Base-by-base conservation (phyloP, 2,113 vertebrate species). In the Megaleporinus macrocephalus region DNA sequence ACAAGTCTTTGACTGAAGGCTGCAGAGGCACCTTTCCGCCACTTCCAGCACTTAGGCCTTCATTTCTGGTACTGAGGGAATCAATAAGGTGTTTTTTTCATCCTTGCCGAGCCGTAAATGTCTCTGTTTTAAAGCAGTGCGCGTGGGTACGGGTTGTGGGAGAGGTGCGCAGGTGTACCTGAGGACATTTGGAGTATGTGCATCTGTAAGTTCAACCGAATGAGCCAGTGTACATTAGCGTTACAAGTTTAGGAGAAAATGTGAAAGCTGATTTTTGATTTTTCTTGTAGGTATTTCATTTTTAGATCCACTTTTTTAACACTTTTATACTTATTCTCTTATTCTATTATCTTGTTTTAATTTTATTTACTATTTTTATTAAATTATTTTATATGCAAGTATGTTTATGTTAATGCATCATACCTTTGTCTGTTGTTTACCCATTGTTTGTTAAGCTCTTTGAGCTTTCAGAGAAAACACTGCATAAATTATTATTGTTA, bases 1-100 rank as follows among this genome's bases (percentile, higher is more conserved):
- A 82, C 36, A 26, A 33, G 75, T 26, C 26, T 78, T 73, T 74
- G 70, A 74, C 70, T 74, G 82, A 83, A 83, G 76, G 53, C 70
- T 74, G 70, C 36, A 79, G 76, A 83, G 61, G 53, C 59, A 53
- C 22, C 27, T 79, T 59, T 81, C 73, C 27, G 29, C 72, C 57
- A 61, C 33, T 59, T 69, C 51, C 41, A 81, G 75, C 84, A 79
- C 84, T 82, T 79, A 62, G 44, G 26, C 55, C 62, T 78, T 78
- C 51, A 75, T 79, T 82, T 76, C 57, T 70, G 36, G 47, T 36
- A 63, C 69, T 22, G 41, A 51, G 30, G 5, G 71, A 78, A 73
- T 79, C 76, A 75, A 85, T 79, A 74, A 82, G 55, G 72, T 18
- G 20, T 63, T 73, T 36, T 61, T 70, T 55, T n/a, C 11, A 26